Evolutionary conservation across 2,113 vertebrate species (phyloP).

Genomic region (Eretmochelys imbricata): DNA sequence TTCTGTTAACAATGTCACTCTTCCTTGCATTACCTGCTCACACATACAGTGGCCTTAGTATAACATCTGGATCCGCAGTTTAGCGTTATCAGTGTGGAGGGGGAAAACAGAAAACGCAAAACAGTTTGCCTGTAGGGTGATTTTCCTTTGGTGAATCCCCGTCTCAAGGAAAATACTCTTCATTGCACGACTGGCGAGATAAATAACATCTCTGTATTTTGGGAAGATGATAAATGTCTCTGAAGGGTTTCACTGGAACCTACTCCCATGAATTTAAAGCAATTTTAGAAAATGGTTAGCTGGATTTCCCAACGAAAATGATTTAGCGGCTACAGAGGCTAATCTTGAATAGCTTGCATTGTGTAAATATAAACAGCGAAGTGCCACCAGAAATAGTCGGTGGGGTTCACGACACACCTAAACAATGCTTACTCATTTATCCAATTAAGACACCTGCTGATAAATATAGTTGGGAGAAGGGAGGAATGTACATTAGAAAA

Average conservation of each 20-base stretch:
- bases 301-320: not conserved
- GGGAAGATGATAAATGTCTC: not conserved
- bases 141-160: constrained; percentile 11
- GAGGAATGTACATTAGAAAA: fast-evolving
- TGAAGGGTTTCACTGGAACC: not conserved
- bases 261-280: not conserved
- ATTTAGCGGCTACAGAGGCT: not conserved
- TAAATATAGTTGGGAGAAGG: not conserved
- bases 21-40: constrained; percentile 69
- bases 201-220: not conserved
- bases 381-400: not conserved
- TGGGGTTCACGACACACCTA: not conserved
- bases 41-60: constrained; percentile 36
- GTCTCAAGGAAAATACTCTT: constrained; percentile 11
- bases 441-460: not conserved
- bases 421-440: not conserved
- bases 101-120: not conserved
- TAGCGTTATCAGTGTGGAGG: not conserved
- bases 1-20: constrained; percentile 73
- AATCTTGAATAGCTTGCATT: not conserved
- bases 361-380: not conserved
- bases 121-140: not conserved
- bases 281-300: not conserved
- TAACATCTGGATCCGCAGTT: constrained; percentile 41
- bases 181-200: not conserved